These are phyloP conservation scores for Ageneiosus marmoratus DNA, from an alignment of 2,113 vertebrate species.

Conservation along the genomic window DNA sequence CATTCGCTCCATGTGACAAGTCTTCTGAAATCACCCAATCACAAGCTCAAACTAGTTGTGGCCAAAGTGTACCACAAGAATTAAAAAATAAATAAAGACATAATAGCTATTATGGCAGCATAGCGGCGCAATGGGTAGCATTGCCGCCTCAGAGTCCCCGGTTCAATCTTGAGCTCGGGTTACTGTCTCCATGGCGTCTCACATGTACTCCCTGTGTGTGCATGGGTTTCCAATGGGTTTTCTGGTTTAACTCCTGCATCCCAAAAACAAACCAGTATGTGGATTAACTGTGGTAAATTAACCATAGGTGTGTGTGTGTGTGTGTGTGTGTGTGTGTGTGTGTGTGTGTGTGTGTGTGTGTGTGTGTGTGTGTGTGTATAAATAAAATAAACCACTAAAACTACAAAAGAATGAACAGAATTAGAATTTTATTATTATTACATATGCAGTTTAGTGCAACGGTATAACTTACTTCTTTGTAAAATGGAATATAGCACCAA, in stretches of 20 bases:
- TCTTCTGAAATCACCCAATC: neutral
- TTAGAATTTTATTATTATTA: too few relatives aligned
- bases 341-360: neutral
- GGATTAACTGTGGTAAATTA: neutral
- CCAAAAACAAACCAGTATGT: neutral
- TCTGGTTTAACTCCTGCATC: neutral
- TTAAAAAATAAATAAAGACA: constrained; percentile 2
- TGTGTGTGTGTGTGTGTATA: neutral
- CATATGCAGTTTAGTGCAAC: too few relatives aligned
- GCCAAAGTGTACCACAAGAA: neutral
- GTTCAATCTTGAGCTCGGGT: neutral
- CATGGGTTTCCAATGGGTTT: neutral
- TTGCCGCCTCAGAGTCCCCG: neutral
- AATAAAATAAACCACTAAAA: too few relatives aligned
- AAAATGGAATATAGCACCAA: too few relatives aligned
- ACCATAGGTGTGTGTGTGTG: neutral
- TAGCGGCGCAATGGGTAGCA: neutral
- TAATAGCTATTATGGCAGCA: neutral
- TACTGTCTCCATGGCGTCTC: neutral
- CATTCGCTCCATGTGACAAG: neutral
- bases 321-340: neutral
- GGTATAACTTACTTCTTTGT: too few relatives aligned
- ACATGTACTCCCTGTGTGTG: neutral
- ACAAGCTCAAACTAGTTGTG: neutral
- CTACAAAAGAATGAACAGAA: too few relatives aligned